These are phyloP conservation scores for Holacanthus passer DNA, from an alignment of 2,113 vertebrate genomes.

Conservation along the genomic window DNA sequence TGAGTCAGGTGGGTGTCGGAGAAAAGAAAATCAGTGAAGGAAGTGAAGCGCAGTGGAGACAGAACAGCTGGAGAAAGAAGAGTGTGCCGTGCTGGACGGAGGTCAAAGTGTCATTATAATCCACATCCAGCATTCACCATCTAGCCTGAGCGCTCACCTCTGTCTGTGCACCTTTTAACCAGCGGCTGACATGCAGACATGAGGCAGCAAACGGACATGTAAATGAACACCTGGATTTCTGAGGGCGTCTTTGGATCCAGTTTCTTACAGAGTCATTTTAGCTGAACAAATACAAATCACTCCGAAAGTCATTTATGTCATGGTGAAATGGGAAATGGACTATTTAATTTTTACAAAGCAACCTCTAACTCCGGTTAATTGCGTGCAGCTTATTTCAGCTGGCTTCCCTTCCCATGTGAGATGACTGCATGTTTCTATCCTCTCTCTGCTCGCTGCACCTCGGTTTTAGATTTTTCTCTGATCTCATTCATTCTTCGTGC, in stretches of 20 bases:
- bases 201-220: conserved; percentile 66
- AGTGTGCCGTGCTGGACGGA: conserved; percentile 49
- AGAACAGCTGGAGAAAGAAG: conserved; percentile 60
- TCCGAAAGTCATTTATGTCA: conserved; percentile 78
- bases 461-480: conserved; percentile 62
- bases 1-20: conserved; percentile 59
- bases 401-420: conserved; percentile 67
- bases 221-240: conserved; percentile 83
- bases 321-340: conserved; percentile 77
- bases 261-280: conserved; percentile 66
- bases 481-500: conserved; percentile 61
- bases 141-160: conserved; percentile 45
- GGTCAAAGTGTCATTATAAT: conserved; percentile 69
- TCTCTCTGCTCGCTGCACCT: conserved; percentile 46
- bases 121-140: conserved; percentile 43
- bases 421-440: conserved; percentile 74
- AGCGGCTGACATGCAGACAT: conserved; percentile 46
- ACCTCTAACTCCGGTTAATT: conserved; percentile 79
- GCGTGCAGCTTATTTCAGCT: conserved; percentile 74
- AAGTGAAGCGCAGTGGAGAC: conserved; percentile 58
- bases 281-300: conserved; percentile 74
- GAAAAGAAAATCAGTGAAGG: conserved; percentile 57
- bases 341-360: conserved; percentile 81
- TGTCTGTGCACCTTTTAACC: conserved; percentile 53
- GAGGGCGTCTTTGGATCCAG: conserved; percentile 58